Evolutionary conservation across 2,888 invertebrate species (phyloP).

Genomic region (Melinaea marsaeus): DNA sequence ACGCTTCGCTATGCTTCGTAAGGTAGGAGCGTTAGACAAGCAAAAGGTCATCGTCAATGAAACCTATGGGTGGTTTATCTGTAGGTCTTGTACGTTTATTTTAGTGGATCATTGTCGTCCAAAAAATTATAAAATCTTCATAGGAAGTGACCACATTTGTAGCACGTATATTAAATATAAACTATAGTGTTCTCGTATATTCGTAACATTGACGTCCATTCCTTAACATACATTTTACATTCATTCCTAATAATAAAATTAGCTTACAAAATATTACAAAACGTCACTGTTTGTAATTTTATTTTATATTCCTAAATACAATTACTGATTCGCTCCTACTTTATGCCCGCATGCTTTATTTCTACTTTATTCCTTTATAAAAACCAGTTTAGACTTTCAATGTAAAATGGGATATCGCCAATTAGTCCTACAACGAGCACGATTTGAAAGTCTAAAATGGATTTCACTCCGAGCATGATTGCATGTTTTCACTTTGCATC

Average conservation of each 20-base stretch:
- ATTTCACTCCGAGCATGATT: slow-evolving; percentile 57
- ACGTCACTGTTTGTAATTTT: not conserved
- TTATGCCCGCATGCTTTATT: slow-evolving; percentile 70
- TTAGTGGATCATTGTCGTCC: no score
- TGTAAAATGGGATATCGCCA: slow-evolving; percentile 25
- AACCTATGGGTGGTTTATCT: not conserved
- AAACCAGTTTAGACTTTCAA: slow-evolving; percentile 54
- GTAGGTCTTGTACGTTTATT: no score
- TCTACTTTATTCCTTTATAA: slow-evolving; percentile 50
- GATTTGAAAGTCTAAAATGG: slow-evolving; percentile 54
- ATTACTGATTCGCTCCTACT: slow-evolving; percentile 66
- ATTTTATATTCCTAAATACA: slow-evolving; percentile 18
- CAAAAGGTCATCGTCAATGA: not conserved
- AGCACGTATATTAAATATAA: no score
- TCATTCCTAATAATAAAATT: no score
- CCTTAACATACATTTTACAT: no score
- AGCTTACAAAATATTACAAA: not conserved
- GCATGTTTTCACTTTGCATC: slow-evolving; percentile 73
- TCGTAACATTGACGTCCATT: no score
- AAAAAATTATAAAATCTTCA: no score
- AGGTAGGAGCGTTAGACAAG: slow-evolving; percentile 64
- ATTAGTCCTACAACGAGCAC: slow-evolving; percentile 30
- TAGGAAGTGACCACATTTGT: no score
- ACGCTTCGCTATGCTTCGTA: slow-evolving; percentile 73
- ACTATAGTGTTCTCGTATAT: no score